phyloP scores from a whole-genome alignment of 2,888 invertebrate genomes.

The Cantharis rufa region DNA sequence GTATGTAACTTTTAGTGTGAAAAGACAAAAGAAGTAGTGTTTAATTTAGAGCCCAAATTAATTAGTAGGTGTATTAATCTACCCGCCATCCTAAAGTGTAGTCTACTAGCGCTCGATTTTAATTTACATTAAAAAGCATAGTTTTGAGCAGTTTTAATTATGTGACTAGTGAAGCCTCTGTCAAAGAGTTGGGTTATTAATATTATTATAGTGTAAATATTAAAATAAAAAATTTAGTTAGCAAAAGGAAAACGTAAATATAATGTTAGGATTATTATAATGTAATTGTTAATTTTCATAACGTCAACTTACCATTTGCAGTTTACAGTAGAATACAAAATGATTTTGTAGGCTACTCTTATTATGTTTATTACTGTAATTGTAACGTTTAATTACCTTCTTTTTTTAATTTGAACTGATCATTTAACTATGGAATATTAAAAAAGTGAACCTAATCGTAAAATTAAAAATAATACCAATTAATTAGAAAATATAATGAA shows the following conservation, averaged over 20 bases:
- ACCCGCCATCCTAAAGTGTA: not conserved
- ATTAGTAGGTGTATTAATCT: not conserved
- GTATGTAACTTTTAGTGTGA: slow-evolving; percentile 2
- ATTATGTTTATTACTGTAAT: slow-evolving; percentile 9
- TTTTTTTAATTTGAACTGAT: slow-evolving; percentile 18
- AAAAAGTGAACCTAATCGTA: slow-evolving; percentile 19
- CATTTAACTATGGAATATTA: slow-evolving; percentile 12
- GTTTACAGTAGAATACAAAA: slow-evolving; percentile 7
- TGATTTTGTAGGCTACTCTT: slow-evolving; percentile 13
- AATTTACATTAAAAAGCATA: not conserved
- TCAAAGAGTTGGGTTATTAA: slow-evolving; percentile 7
- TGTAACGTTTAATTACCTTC: slow-evolving; percentile 11
- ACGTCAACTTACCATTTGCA: slow-evolving; percentile 5
- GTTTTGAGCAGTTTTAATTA: not conserved
- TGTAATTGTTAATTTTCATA: slow-evolving; percentile 11
- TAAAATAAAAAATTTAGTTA: slow-evolving; percentile 10
- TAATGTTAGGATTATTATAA: slow-evolving; percentile 19
- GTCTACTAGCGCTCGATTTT: not conserved
- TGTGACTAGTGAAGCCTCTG: slow-evolving; percentile 10
- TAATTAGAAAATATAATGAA: slow-evolving; percentile 22
- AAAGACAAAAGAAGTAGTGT: not conserved
- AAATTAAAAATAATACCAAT: slow-evolving; percentile 20
- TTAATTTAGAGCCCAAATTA: not conserved
- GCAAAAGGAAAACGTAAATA: slow-evolving; percentile 17
- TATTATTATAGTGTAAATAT: slow-evolving; percentile 14